A percentile compares a stretch with the other conserved stretches of the same genome.
phyloP scores from a whole-genome alignment of 2,888 invertebrate genomes.

The Mesorhabditis sp. region DNA sequence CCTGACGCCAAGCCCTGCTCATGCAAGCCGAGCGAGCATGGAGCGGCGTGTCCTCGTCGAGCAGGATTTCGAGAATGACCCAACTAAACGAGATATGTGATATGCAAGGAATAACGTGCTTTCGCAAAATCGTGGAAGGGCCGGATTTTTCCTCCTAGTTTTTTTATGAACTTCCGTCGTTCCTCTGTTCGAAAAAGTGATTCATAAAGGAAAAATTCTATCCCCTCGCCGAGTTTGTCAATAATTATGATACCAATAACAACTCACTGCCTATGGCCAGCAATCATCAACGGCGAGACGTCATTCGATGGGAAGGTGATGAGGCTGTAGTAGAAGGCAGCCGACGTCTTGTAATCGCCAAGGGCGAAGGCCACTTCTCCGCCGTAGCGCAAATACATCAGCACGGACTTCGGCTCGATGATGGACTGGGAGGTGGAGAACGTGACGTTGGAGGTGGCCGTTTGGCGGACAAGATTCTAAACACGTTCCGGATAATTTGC shows the following conservation, averaged over 20 bases:
- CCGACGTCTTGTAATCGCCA: neutral
- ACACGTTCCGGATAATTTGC: neutral
- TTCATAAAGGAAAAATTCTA: neutral
- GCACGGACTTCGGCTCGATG: neutral
- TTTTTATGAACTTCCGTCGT: neutral
- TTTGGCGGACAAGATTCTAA: neutral
- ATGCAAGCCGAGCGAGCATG: neutral
- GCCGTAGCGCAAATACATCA: constrained; percentile 1
- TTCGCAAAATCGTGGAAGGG: too few species aligned
- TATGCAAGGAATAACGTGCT: neutral
- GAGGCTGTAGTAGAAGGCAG: neutral
- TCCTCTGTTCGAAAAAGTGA: neutral
- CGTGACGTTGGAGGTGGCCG: neutral
- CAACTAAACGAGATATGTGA: neutral
- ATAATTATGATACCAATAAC: neutral
- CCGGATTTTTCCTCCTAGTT: neutral
- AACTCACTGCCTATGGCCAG: constrained; percentile 1
- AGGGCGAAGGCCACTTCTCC: neutral
- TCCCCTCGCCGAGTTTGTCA: neutral
- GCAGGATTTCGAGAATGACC: neutral
- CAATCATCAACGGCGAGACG: neutral
- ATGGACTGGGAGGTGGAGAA: neutral
- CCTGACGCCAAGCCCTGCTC: neutral
- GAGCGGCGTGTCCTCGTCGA: constrained; percentile 1
- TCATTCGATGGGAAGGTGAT: neutral